A percentile compares a stretch with the other conserved stretches of the same genome.
phyloP scores from a whole-genome alignment of 2,113 vertebrate species.

The Urocolius indicus region DNA sequence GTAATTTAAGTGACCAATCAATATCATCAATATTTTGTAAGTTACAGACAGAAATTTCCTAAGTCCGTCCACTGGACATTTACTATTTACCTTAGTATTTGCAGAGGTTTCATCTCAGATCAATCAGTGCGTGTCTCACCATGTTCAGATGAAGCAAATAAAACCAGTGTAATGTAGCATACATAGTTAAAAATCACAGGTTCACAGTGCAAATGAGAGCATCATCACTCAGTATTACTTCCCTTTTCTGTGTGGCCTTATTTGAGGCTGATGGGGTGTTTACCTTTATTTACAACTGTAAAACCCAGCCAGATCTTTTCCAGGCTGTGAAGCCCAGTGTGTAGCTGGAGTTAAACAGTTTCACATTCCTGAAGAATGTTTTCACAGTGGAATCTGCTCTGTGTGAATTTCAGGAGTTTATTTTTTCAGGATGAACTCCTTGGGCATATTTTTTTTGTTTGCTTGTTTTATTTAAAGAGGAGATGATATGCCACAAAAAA shows the following conservation, averaged over 20 bases:
- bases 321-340: neutral
- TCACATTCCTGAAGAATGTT: constrained; percentile 60
- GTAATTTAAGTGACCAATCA: neutral
- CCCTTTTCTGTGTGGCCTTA: neutral
- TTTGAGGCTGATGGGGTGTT: neutral
- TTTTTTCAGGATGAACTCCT: constrained; percentile 48
- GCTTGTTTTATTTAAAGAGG: constrained; percentile 32
- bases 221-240: neutral
- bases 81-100: neutral
- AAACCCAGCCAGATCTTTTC: neutral
- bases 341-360: constrained; percentile 38
- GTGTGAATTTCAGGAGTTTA: constrained; percentile 53
- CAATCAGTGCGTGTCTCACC: neutral
- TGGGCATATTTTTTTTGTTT: neutral
- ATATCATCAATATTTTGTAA: neutral
- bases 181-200: neutral
- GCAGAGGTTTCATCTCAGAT: neutral
- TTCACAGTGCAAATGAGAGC: neutral
- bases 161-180: neutral
- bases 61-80: neutral
- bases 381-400: constrained; percentile 48
- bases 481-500: constrained; percentile 33
- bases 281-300: neutral
- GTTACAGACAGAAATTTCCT: neutral
- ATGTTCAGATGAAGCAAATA: neutral